A percentile compares a stretch with the other conserved stretches of the same genome.
Evolutionary conservation across 2,888 invertebrate genomes (phyloP).

Genomic region (Stramonita haemastoma): DNA sequence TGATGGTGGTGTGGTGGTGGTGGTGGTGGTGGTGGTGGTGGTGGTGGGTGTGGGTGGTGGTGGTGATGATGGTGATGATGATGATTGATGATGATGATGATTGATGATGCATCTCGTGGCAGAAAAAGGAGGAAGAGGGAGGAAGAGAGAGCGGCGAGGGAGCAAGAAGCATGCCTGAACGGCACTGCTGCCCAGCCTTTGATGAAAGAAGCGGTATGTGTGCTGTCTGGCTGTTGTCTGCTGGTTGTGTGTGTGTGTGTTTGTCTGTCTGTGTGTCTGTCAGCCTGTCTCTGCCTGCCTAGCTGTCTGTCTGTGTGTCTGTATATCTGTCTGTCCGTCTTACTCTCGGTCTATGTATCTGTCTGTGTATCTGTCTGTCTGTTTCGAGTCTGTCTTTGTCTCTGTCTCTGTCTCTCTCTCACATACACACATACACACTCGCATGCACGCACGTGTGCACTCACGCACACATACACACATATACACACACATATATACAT

Average conservation of each 20-base stretch:
- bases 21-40: neutral
- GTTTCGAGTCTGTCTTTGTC: neutral
- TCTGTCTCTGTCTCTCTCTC: neutral
- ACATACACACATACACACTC: too few species aligned
- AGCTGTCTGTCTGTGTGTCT: neutral
- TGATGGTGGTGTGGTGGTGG: neutral
- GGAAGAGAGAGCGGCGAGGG: neutral
- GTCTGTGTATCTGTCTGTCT: neutral
- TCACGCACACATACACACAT: too few species aligned
- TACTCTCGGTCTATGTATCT: neutral
- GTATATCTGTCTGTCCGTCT: neutral
- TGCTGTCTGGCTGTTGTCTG: neutral
- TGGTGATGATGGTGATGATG: neutral
- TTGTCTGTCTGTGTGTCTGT: neutral
- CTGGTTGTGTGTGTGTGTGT: neutral
- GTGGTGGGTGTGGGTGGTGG: neutral
- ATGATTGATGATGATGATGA: slow-evolving; percentile 11
- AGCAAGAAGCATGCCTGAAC: slow-evolving; percentile 28
- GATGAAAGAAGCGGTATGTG: slow-evolving; percentile 35
- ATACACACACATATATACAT: too few species aligned
- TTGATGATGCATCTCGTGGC: neutral
- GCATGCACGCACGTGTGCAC: too few species aligned
- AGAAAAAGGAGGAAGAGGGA: slow-evolving; percentile 35
- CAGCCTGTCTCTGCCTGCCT: neutral
- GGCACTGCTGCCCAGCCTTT: slow-evolving; percentile 37